Conservation (phyloP, 1,140 invertebrate genomes). For the Drosophila nigrodunni region DNA sequence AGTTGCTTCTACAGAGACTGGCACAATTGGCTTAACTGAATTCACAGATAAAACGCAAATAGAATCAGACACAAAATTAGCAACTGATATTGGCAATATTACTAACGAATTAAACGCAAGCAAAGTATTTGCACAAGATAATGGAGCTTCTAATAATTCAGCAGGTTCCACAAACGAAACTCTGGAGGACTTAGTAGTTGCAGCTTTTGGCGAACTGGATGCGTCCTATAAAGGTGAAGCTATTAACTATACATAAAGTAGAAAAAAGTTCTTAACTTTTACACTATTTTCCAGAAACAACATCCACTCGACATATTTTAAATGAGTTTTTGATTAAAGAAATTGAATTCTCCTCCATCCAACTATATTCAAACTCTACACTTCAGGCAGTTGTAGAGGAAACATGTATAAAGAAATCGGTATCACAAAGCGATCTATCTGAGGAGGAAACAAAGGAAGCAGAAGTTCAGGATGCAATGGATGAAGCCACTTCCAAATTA, state of each 20-base stretch:
- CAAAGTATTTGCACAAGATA: slow-evolving; percentile 54
- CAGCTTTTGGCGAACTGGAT: neutral
- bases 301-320: slow-evolving; percentile 36
- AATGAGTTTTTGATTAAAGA: slow-evolving; percentile 51
- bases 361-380: neutral
- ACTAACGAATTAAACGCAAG: slow-evolving; percentile 36
- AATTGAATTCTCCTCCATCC: slow-evolving; percentile 33
- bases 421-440: slow-evolving; percentile 27
- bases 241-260: neutral
- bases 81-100: slow-evolving; percentile 55
- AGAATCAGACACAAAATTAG: slow-evolving; percentile 57
- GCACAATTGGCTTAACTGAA: slow-evolving; percentile 35
- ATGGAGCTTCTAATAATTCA: slow-evolving; percentile 69
- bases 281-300: neutral
- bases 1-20: slow-evolving; percentile 23
- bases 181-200: slow-evolving; percentile 21
- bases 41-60: slow-evolving; percentile 40
- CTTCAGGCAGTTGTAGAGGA: slow-evolving; percentile 41
- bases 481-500: slow-evolving; percentile 56
- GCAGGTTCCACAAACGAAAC: slow-evolving; percentile 51
- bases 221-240: slow-evolving; percentile 33
- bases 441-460: slow-evolving; percentile 21
- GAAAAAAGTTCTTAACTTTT: neutral
- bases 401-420: slow-evolving; percentile 51
- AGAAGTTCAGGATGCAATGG: slow-evolving; percentile 45